phyloP scores from a whole-genome alignment of 2,888 invertebrate species.

The Xylota segnis region DNA sequence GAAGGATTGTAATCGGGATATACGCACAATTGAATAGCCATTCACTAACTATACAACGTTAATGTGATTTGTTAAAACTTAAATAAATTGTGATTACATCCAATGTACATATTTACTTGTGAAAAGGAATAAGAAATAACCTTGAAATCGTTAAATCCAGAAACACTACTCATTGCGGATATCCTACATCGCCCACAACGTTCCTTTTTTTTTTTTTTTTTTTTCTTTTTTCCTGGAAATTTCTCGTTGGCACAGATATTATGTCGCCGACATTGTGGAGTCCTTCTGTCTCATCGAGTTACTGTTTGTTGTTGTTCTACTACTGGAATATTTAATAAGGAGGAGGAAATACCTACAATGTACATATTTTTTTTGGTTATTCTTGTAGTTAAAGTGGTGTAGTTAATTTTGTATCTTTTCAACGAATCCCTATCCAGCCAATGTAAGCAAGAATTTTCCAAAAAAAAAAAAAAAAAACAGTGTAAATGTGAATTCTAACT shows the following conservation, averaged over 20 bases:
- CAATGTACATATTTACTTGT: constrained; percentile 27
- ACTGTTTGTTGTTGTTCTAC: constrained; percentile 42
- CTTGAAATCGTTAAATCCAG: constrained; percentile 59
- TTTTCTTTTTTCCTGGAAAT: constrained; percentile 38
- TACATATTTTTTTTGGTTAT: background rate
- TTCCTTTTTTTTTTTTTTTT: constrained; percentile 25
- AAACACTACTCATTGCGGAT: constrained; percentile 63
- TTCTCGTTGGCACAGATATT: constrained; percentile 42
- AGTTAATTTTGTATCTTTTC: background rate
- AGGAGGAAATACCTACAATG: constrained; percentile 2
- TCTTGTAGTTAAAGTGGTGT: constrained; percentile 8
- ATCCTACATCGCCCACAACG: constrained; percentile 49
- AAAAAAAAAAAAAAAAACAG: background rate
- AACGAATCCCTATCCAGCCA: background rate
- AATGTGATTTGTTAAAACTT: background rate
- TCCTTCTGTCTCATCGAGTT: constrained; percentile 58
- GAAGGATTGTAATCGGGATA: constrained; percentile 40
- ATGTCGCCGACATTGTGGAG: constrained; percentile 58
- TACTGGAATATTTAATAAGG: constrained; percentile 6
- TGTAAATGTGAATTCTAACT: constrained; percentile 29
- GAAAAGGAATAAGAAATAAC: constrained; percentile 44
- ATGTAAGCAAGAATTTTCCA: background rate
- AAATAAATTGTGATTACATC: background rate
- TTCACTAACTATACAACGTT: background rate
- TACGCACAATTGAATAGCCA: background rate